phyloP scores from a whole-genome alignment of 2,888 invertebrate genomes.

The Nemotelus pantherinus region DNA sequence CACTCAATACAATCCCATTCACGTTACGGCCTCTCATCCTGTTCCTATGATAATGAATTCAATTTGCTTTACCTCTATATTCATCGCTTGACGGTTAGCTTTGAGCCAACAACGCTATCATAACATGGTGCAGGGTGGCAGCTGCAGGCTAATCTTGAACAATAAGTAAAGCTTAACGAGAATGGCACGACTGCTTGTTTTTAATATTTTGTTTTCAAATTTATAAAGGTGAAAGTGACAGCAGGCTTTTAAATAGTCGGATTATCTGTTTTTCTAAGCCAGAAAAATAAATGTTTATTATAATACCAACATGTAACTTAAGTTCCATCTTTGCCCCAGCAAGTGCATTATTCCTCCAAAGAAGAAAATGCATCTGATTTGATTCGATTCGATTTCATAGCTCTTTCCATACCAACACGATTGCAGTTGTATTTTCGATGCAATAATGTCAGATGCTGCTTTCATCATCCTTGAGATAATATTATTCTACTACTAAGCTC shows the following conservation, averaged over 20 bases:
- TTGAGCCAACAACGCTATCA: background rate
- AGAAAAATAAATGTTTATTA: background rate
- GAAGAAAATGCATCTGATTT: background rate
- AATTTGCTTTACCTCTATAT: conserved; percentile 27
- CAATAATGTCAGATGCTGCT: background rate
- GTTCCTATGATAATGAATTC: conserved; percentile 37
- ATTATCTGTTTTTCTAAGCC: background rate
- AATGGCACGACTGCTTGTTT: background rate
- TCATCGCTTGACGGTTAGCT: background rate
- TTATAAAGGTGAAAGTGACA: background rate
- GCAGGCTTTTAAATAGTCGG: background rate
- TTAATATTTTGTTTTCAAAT: background rate
- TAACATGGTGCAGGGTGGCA: background rate
- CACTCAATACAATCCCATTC: conserved; percentile 19
- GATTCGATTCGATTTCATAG: background rate
- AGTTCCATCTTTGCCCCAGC: too few species aligned
- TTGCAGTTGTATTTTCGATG: background rate
- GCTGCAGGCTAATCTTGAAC: background rate
- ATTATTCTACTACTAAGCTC: background rate
- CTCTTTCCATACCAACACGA: too few species aligned
- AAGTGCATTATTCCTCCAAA: too few species aligned
- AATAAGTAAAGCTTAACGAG: background rate
- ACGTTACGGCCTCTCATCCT: conserved; percentile 25
- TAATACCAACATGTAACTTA: too few species aligned
- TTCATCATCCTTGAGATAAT: background rate